Evolutionary conservation across 2,888 invertebrate species (phyloP), one percentile per base, ranked within the genome.

Genomic region (Stenodera caucasica): DNA sequence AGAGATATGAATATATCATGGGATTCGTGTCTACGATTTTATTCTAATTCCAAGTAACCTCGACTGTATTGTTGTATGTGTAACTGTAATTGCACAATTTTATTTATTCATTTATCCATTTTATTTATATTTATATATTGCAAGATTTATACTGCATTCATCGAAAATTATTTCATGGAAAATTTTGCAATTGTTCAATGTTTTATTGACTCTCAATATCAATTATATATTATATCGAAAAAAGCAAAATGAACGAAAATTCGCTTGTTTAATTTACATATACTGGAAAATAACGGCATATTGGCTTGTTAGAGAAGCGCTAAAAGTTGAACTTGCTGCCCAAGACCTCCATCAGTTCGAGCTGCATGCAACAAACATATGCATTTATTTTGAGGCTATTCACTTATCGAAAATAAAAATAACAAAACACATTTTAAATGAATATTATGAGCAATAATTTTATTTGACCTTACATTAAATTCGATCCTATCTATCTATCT

Each of bases 71-170:
- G 18, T 45, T 15, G 15, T 45, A 45, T 45, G 21, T 45, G 18
- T 45, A 45, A 45, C 45, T 45, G 21, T 45, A 45, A 50, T 60
- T 60, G 60, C 60, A 60, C 60, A 60, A 60, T 60, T 56, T 35
- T 45, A n/a, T n/a, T 51, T 60, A 56, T 60, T 60, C n/a, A n/a
- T n/a, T n/a, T n/a, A n/a, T n/a, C n/a, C n/a, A n/a, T n/a, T n/a
- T n/a, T n/a, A n/a, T n/a, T n/a, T n/a, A n/a, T 60, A 60, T 60
- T 45, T 51, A 50, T 55, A 33, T 59, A 59, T 53, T 50, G 26
- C 60, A 60, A 56, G 56, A 60, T 51, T 37, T 49, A 56, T 56
- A 60, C 52, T 49, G 56, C 55, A 37, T 53, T 49, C 53, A 54
- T 35, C 54, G 54, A 54, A 54, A 53, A 58, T 53, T 35, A 18